These are phyloP conservation scores for Brachymystax lenok DNA, from an alignment of 2,797 vertebrate species.

Conservation along the genomic window DNA sequence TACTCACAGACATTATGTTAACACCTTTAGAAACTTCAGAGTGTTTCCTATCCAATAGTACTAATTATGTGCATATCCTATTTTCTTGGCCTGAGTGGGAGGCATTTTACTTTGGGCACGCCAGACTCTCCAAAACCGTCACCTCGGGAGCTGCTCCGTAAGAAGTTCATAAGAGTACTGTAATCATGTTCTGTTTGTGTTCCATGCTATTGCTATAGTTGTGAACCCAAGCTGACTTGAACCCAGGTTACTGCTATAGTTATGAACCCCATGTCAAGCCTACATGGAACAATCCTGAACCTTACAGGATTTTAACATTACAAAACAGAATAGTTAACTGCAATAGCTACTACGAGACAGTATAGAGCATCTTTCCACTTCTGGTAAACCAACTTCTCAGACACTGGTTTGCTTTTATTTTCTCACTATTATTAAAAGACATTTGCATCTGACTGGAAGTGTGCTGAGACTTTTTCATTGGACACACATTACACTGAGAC, in stretches of 20 bases:
- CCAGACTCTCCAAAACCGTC: too few species aligned
- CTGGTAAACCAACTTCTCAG: neutral
- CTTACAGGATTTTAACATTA: neutral
- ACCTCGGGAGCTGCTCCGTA: neutral
- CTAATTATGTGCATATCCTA: too few species aligned
- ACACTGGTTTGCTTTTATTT: neutral
- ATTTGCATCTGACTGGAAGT: too few species aligned
- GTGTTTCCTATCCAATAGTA: too few species aligned
- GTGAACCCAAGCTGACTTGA: neutral
- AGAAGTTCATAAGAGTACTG: slow-evolving; percentile 10
- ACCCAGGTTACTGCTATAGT: neutral
- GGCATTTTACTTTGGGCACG: too few species aligned
- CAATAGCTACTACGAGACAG: neutral
- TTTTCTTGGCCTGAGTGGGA: too few species aligned
- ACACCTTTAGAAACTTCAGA: too few species aligned
- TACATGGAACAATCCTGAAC: too few species aligned
- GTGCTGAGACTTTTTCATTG: neutral
- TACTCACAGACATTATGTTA: too few species aligned
- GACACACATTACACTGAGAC: neutral
- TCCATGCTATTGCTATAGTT: slow-evolving; percentile 4
- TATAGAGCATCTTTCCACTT: neutral
- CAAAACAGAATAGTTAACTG: neutral
- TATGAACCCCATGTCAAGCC: neutral
- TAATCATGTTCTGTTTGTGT: slow-evolving; percentile 30
- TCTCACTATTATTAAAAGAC: neutral